phyloP scores from a whole-genome alignment of 2,113 vertebrate genomes.

The Elgaria multicarinata region DNA sequence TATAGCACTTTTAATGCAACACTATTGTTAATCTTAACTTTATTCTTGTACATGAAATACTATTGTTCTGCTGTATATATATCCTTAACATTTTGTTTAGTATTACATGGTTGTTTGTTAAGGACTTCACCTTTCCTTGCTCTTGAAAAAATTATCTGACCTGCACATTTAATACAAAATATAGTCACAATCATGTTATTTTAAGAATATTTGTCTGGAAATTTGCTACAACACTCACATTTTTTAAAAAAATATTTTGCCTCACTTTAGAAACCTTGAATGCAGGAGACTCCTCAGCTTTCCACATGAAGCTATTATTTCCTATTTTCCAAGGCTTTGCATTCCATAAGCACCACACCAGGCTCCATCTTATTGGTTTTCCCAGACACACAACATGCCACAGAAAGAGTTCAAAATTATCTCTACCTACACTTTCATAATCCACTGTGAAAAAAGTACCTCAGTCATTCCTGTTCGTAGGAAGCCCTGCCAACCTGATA shows the following conservation, averaged over 20 bases:
- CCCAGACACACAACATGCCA: constrained; percentile 26
- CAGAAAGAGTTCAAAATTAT: constrained; percentile 50
- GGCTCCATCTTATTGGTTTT: constrained; percentile 26
- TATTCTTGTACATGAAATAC: too few species aligned
- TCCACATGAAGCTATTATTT: constrained; percentile 33
- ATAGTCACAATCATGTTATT: constrained; percentile 53
- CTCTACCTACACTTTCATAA: constrained; percentile 54
- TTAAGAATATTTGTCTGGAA: constrained; percentile 49
- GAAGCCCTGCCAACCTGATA: constrained; percentile 56
- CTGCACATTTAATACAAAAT: constrained; percentile 57
- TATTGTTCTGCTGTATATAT: too few species aligned
- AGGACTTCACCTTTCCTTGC: too few species aligned
- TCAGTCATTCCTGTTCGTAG: constrained; percentile 41
- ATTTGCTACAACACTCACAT: constrained; percentile 34
- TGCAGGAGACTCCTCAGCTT: constrained; percentile 46
- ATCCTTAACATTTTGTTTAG: too few species aligned
- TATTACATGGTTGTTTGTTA: too few species aligned
- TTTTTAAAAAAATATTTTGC: constrained; percentile 53
- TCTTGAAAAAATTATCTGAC: too few species aligned
- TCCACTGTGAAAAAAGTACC: constrained; percentile 57
- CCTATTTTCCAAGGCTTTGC: constrained; percentile 39
- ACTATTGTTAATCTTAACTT: too few species aligned
- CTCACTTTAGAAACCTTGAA: constrained; percentile 51
- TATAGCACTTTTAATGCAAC: too few species aligned
- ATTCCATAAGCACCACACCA: constrained; percentile 22